These are phyloP conservation scores for Drosophila albomicans DNA, from an alignment of 1,140 invertebrate species.

Conservation along the genomic window DNA sequence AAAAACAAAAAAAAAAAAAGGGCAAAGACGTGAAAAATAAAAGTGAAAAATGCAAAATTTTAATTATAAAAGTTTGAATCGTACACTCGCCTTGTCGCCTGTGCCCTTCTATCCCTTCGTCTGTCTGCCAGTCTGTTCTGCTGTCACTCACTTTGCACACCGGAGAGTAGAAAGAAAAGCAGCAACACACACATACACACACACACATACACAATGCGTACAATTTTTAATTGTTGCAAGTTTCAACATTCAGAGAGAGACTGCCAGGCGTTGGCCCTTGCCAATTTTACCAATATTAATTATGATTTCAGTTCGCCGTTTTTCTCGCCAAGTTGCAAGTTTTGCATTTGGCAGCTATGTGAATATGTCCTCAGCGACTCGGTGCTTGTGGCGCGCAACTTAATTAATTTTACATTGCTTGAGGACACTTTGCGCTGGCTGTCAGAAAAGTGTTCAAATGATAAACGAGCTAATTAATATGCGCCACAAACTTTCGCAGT, in stretches of 20 bases:
- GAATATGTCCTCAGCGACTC: constrained; percentile 35
- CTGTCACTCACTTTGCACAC: constrained; percentile 15
- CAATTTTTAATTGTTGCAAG: constrained; percentile 59
- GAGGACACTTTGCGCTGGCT: constrained; percentile 54
- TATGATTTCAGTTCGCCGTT: constrained; percentile 69
- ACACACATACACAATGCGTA: constrained; percentile 26
- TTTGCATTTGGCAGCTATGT: constrained; percentile 24
- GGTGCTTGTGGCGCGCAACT: constrained; percentile 70
- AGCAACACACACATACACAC: neutral
- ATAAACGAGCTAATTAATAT: constrained; percentile 83
- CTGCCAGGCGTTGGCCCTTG: constrained; percentile 49
- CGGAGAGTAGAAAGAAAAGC: constrained; percentile 17
- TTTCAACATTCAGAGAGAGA: constrained; percentile 28
- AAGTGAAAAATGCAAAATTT: constrained; percentile 65
- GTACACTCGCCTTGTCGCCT: constrained; percentile 53
- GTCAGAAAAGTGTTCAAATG: constrained; percentile 76
- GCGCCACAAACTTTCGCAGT: constrained; percentile 60
- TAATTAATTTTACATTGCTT: constrained; percentile 82
- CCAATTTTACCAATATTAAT: constrained; percentile 81
- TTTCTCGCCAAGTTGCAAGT: constrained; percentile 39
- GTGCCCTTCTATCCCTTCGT: constrained; percentile 5
- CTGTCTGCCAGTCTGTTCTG: constrained; percentile 16
- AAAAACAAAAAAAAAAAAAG: constrained; percentile 7
- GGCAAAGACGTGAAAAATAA: constrained; percentile 13
- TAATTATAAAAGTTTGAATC: constrained; percentile 83